Evolutionary conservation across 1,140 invertebrate genomes (phyloP), one percentile per base, ranked within the genome.

Genomic region (Liolophura sinensis): DNA sequence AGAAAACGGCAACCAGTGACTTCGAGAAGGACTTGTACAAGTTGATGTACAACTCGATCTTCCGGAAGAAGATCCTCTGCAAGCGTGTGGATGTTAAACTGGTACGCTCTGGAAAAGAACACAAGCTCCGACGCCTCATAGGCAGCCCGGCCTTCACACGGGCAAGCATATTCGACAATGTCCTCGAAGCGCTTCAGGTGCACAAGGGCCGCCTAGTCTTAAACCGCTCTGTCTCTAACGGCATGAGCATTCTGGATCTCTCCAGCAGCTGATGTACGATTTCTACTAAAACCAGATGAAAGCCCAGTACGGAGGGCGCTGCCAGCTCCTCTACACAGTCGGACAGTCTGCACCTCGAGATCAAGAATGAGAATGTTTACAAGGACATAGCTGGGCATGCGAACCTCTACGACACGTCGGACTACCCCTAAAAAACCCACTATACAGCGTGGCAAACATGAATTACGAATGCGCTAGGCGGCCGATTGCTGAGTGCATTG

Each of bases 391-490:
- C 40, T 12, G 11, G 64, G 46, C 50, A 48, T 56, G 7, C 22
- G 11, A 16, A 47, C 24, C 63, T 60, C 15, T 61, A 46, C 16
- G 49, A 67, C 31, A 67, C 47, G 27, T 52, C 49, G 15, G 51
- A 67, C 24, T 62, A 54, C 18, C 59, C 48, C 0, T 11, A 25
- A 27, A 18, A 52, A 9, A 67, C 49, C 65, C 60, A 52, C 25
- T 67, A 1, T 6, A 62, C n/a, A 51, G 25, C 52, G 48, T 16
- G 58, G 49, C 58, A 52, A 85, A 85, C 65, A 82, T 86, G 67
- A 87, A 85, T 73, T 85, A 87, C 77, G 85, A 87, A 73, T 72
- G 71, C 49, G 78, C 73, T 66, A 80, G 81, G 14, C 63, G 64
- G 65, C 69, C 78, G 50, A 76, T 86, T 52, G 68, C 52, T 16